These are phyloP conservation scores for Plebejus argus DNA, from an alignment of 2,888 invertebrate species.

Conservation along the genomic window DNA sequence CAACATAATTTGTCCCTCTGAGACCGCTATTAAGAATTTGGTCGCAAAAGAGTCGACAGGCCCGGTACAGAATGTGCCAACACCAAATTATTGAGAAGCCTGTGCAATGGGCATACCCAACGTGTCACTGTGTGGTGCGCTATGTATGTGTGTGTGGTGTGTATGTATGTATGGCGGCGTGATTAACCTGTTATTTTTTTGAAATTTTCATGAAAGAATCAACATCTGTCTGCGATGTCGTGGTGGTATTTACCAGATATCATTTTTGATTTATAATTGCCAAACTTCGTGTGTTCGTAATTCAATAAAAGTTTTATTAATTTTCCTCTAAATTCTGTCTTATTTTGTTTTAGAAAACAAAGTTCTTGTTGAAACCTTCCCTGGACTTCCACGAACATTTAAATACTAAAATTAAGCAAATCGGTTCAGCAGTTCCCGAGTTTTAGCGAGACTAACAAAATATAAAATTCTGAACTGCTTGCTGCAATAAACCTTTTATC, in stretches of 20 bases:
- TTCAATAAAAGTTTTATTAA: neutral
- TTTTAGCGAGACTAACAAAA: no score
- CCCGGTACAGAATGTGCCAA: neutral
- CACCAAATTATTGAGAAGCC: conserved; percentile 35
- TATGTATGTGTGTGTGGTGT: no score
- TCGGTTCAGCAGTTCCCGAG: no score
- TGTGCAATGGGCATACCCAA: no score
- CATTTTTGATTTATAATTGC: neutral
- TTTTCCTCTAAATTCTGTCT: neutral
- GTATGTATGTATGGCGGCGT: conserved; percentile 34
- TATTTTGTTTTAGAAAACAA: neutral
- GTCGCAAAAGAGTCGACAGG: neutral
- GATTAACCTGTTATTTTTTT: conserved; percentile 35
- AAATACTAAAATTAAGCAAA: no score
- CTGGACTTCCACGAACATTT: no score
- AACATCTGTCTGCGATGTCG: neutral
- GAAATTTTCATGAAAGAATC: conserved; percentile 27
- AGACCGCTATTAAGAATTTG: conserved; percentile 2
- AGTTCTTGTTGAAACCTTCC: neutral
- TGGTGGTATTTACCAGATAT: neutral
- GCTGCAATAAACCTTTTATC: no score
- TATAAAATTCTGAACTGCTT: no score
- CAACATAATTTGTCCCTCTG: neutral
- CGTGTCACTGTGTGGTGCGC: conserved; percentile 38
- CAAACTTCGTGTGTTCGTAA: neutral